Percentiles rank a stretch among this genome's conserved stretches.
phyloP scores from a whole-genome alignment of 2,113 vertebrate genomes.

The Toxostoma redivivum region DNA sequence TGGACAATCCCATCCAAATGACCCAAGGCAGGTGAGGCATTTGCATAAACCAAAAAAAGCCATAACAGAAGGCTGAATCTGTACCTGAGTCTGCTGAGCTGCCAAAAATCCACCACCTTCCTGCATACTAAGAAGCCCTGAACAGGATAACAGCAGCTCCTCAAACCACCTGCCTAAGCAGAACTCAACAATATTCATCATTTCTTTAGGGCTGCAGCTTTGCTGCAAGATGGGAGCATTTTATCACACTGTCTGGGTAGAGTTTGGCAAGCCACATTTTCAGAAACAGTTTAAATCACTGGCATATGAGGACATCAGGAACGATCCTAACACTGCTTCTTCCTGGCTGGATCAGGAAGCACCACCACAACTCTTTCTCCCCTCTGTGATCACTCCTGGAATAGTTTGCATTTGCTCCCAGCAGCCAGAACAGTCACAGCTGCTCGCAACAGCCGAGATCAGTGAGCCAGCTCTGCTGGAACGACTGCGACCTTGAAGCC shows the following conservation, averaged over 20 bases:
- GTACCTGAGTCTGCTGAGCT: neutral
- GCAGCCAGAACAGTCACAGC: neutral
- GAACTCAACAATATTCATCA: neutral
- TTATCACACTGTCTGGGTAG: neutral
- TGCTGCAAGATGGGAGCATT: neutral
- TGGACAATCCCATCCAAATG: neutral
- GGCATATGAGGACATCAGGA: neutral
- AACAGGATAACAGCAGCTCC: neutral
- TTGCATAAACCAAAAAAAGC: neutral
- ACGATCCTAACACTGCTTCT: neutral
- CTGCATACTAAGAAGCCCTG: neutral
- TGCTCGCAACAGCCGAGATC: neutral
- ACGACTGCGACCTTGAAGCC: neutral
- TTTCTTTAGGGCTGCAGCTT: neutral
- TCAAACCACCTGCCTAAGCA: neutral
- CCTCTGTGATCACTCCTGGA: neutral
- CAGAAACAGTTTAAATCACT: neutral
- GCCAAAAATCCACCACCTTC: neutral
- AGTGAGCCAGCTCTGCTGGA: neutral
- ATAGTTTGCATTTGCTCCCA: neutral
- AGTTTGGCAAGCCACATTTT: neutral
- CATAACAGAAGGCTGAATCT: neutral
- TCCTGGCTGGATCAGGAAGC: neutral
- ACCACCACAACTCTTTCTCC: neutral
- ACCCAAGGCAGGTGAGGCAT: neutral